Evolutionary conservation across 2,888 invertebrate genomes (phyloP), one percentile per base, ranked within the genome.

Genomic region (Diabrotica balteata): DNA sequence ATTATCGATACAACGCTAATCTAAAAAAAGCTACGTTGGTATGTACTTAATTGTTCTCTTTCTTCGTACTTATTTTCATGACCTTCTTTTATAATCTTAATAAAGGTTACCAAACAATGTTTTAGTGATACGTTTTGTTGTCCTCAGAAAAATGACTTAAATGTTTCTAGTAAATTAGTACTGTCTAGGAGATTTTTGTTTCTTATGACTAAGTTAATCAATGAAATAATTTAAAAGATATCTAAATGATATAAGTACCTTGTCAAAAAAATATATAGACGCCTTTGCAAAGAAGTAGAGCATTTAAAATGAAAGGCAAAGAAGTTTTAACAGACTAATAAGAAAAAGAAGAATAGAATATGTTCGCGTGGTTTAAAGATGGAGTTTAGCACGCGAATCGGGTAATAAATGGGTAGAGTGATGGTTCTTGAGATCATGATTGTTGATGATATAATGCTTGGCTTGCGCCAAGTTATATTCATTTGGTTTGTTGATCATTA

Each of bases 331-430:
- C 55, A 57, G n/a, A 17, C 55, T 45, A 57, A 57, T 57, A 11
- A 57, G 43, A 57, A 57, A 57, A 57, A 45, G 17, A 17, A 57
- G 45, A 57, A 57, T 57, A 57, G 55, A 45, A 57, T 57, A 17
- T 45, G 54, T 42, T 55, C 54, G 62, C 62, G 62, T 62, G 55
- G 55, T 57, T 11, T 45, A 45, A 54, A 54, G 47, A 62, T 44
- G 47, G 46, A 55, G 62, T 62, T 57, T 43, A 63, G 59, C 66
- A 69, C 66, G 69, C 69, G 63, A 66, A 59, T 62, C 64, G 59
- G 50, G 17, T 69, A 66, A 66, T 69, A 66, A 66, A 69, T 65
- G 63, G 69, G 59, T 46, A 62, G 51, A 58, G 62, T 59, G 68
- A 63, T 69, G 59, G 62, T 44, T 46, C 55, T 59, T 50, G 69